phyloP scores from a whole-genome alignment of 2,888 invertebrate species.

The Drosophila picticornis region DNA sequence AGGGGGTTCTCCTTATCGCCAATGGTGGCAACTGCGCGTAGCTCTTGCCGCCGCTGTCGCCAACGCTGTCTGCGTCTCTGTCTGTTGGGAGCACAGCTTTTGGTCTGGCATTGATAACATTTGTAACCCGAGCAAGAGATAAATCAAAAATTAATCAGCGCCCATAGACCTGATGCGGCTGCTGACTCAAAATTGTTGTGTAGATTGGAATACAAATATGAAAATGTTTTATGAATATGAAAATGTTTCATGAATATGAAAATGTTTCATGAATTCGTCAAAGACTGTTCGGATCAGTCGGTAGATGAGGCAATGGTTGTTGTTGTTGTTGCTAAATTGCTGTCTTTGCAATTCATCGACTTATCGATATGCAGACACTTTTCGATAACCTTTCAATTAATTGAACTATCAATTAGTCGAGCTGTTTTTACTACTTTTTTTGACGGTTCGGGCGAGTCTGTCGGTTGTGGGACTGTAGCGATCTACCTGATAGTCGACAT shows the following conservation, averaged over 20 bases:
- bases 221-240: constrained; percentile 31
- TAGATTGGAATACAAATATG: constrained; percentile 4
- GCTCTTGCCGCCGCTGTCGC: constrained; percentile 31
- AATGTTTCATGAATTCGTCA: constrained; percentile 29
- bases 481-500: too few relatives aligned
- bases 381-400: background rate
- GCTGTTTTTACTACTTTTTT: background rate
- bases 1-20: constrained; percentile 63
- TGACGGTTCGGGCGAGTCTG: background rate
- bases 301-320: background rate
- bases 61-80: constrained; percentile 11
- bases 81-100: constrained; percentile 45
- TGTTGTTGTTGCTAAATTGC: background rate
- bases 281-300: background rate
- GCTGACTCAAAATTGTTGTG: constrained; percentile 47
- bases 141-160: constrained; percentile 76
- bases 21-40: constrained; percentile 17
- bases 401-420: background rate
- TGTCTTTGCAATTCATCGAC: background rate
- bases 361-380: background rate
- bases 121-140: constrained; percentile 73
- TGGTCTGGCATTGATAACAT: constrained; percentile 72
- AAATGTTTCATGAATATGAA: constrained; percentile 24
- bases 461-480: background rate
- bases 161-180: constrained; percentile 30